Evolutionary conservation across 1,140 invertebrate genomes (phyloP).

Genomic region (Linepithema humile): DNA sequence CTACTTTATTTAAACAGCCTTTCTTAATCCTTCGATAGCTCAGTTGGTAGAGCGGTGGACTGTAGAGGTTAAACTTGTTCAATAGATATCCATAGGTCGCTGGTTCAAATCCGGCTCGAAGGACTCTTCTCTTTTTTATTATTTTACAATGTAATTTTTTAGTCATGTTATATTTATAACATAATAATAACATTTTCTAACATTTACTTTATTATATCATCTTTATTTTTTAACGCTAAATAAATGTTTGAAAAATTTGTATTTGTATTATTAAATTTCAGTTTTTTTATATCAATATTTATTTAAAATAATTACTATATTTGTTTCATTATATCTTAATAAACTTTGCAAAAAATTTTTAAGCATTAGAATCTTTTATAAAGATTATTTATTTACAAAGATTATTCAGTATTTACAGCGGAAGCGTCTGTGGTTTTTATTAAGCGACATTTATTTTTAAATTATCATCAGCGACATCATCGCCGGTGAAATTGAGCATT

Average conservation of each 20-base stretch:
- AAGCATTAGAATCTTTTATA: neutral
- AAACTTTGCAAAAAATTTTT: neutral
- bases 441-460: neutral
- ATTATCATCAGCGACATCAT: neutral
- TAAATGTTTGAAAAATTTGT: no score
- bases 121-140: conserved; percentile 64
- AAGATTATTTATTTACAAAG: neutral
- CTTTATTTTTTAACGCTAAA: no score
- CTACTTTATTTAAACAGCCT: neutral
- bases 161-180: neutral
- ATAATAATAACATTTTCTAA: neutral
- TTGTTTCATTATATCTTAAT: no score
- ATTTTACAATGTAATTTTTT: neutral
- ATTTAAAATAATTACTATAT: no score
- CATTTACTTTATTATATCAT: neutral
- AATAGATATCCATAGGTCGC: conserved; percentile 78
- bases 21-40: conserved; percentile 59
- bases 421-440: neutral
- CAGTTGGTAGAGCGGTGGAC: conserved; percentile 70
- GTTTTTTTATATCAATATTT: no score
- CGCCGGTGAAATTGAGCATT: conserved; percentile 32
- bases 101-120: conserved; percentile 81
- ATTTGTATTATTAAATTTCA: no score
- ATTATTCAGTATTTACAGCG: neutral
- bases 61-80: conserved; percentile 51